Percentiles rank a stretch among this genome's conserved stretches.
phyloP scores from a whole-genome alignment of 2,113 vertebrate genomes.

The Butorides virescens region DNA sequence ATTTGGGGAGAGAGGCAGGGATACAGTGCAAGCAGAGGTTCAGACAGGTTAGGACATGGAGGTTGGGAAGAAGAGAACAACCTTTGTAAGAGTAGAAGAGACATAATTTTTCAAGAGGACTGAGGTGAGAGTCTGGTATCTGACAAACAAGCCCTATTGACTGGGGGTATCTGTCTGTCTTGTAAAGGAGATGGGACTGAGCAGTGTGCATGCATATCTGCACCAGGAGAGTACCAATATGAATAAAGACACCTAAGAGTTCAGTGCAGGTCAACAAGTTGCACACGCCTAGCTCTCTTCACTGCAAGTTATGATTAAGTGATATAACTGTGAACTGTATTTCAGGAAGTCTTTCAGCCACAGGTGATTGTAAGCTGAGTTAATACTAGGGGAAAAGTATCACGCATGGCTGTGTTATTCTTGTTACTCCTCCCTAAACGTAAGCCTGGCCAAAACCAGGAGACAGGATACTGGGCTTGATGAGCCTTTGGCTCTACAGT shows the following conservation, averaged over 20 bases:
- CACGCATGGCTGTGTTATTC: background rate
- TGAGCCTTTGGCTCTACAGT: background rate
- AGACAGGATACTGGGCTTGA: background rate
- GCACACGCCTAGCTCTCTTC: background rate
- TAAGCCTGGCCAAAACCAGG: background rate
- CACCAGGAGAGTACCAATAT: background rate
- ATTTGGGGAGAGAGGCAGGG: background rate
- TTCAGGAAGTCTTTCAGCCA: background rate
- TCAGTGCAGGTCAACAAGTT: background rate
- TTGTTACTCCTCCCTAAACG: background rate
- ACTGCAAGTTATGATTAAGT: background rate
- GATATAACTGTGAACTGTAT: background rate
- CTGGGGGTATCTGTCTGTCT: background rate
- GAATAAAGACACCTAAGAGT: background rate
- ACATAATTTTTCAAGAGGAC: background rate
- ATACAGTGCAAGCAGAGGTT: background rate
- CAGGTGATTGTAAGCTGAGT: background rate
- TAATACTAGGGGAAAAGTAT: background rate
- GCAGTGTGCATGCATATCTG: background rate
- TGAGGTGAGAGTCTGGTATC: background rate
- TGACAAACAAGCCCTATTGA: background rate
- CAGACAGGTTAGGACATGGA: background rate
- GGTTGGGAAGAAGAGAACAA: background rate
- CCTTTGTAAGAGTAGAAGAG: background rate
- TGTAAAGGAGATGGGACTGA: background rate